A percentile compares a stretch with the other conserved stretches of the same genome.
Conservation (phyloP, 2,797 vertebrate genomes). For the Eleutherodactylus coqui region DNA sequence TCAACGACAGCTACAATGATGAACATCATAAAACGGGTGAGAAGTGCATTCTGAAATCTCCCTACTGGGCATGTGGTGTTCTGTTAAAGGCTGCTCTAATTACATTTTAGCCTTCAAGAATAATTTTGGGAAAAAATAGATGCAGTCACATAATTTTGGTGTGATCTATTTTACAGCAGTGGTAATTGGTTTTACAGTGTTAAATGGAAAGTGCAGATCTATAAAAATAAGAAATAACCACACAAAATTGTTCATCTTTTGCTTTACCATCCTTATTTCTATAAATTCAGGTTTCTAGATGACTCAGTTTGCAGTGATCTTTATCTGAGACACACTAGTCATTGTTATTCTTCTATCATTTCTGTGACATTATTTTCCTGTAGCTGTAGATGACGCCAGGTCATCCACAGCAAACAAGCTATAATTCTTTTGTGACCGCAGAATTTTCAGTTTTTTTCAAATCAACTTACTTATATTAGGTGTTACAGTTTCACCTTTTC, state of each 20-base stretch:
- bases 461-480: background rate
- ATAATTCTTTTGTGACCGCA: background rate
- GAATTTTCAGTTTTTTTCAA: background rate
- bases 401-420: background rate
- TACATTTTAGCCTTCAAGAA: no score
- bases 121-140: background rate
- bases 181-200: background rate
- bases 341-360: conserved; percentile 10
- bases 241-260: conserved; percentile 11
- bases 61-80: no score
- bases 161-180: background rate
- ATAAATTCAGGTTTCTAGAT: background rate
- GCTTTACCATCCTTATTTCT: background rate
- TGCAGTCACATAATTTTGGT: background rate
- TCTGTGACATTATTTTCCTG: conserved; percentile 7
- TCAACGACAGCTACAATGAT: background rate
- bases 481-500: background rate
- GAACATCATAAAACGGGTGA: background rate
- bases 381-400: background rate
- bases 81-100: no score
- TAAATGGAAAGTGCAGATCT: background rate
- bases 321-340: background rate
- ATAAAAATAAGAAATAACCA: background rate
- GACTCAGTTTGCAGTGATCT: conserved; percentile 1
- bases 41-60: no score